Percentiles rank a stretch among this genome's conserved stretches.
These are phyloP conservation scores for Macrotus californicus DNA, from an alignment of 2,113 vertebrate genomes.

Conservation along the genomic window DNA sequence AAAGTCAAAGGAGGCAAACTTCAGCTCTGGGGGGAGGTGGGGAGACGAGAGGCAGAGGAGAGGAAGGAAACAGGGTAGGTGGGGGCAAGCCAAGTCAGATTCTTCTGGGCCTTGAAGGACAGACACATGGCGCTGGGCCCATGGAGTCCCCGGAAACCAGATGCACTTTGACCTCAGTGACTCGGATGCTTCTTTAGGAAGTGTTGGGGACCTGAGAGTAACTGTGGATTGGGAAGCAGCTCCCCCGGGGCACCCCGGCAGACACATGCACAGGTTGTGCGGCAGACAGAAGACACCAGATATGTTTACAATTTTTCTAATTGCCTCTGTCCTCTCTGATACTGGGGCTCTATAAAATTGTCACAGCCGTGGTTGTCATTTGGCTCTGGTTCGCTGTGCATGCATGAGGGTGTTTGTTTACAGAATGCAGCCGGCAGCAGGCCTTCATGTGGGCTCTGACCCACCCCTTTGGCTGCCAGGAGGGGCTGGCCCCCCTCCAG, in stretches of 20 bases:
- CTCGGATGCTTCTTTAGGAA: neutral
- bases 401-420: constrained; percentile 66
- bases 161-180: neutral
- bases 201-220: neutral
- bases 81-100: neutral
- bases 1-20: neutral
- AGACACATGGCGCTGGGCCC: neutral
- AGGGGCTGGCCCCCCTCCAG: constrained; percentile 51
- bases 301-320: constrained; percentile 27
- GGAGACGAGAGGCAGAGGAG: neutral
- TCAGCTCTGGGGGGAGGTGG: neutral
- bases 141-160: neutral
- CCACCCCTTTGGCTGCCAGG: constrained; percentile 47
- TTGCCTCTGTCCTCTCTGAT: neutral
- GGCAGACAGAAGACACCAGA: constrained; percentile 15
- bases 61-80: neutral
- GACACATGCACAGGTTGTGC: neutral
- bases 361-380: constrained; percentile 60
- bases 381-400: constrained; percentile 14
- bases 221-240: neutral
- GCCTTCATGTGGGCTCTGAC: constrained; percentile 52
- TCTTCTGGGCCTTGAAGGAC: neutral
- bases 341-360: constrained; percentile 41
- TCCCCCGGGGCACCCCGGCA: neutral
- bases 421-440: constrained; percentile 26